A percentile compares a stretch with the other conserved stretches of the same genome.
phyloP scores from a whole-genome alignment of 2,797 vertebrate species.

The Lepilemur ruficaudatus region DNA sequence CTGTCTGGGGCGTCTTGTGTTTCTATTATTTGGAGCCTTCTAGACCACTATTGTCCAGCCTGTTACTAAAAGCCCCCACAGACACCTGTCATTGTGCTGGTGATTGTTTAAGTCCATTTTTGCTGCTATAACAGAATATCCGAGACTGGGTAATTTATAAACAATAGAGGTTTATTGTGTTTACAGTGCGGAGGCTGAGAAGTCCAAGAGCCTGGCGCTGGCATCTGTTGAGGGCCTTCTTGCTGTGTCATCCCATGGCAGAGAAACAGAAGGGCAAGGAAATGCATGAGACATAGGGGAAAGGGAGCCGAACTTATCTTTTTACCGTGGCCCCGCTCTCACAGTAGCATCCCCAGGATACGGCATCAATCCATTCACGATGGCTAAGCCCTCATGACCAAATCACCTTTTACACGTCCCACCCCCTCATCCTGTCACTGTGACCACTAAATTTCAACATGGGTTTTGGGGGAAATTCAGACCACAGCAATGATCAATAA shows the following conservation, averaged over 20 bases:
- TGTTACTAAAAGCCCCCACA: not conserved
- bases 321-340: not conserved
- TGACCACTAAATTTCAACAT: not conserved
- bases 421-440: not conserved
- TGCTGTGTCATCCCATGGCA: not conserved
- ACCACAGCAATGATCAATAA: not conserved
- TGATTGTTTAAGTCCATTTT: not conserved
- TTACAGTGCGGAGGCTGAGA: not conserved
- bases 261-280: not conserved
- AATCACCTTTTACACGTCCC: not conserved
- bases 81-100: not conserved
- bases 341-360: not conserved
- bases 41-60: not conserved
- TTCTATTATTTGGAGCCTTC: not conserved
- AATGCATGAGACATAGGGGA: not conserved
- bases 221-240: not conserved
- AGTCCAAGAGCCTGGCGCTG: not conserved
- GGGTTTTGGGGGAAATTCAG: not conserved
- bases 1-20: not conserved
- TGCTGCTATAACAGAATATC: not conserved
- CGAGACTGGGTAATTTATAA: not conserved
- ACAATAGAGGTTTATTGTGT: not conserved
- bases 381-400: not conserved
- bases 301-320: not conserved
- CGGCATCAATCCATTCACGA: not conserved